Base-by-base conservation (phyloP, 92 coral and sea anemone species). In the Porites rus region DNA sequence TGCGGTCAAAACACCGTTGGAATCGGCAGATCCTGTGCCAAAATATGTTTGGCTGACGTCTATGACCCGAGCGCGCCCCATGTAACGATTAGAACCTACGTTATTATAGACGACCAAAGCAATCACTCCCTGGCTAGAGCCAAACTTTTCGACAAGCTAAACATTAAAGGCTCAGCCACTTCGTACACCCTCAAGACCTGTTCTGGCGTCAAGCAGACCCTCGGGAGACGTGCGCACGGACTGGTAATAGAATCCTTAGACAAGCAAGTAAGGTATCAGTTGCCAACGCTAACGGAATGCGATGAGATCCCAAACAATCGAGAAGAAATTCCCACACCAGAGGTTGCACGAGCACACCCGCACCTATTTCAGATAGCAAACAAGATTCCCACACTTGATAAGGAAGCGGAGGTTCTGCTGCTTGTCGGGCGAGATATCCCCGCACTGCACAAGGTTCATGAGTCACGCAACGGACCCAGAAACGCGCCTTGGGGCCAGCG, bases 381-480 rank as follows among this genome's bases (percentile, higher is more conserved):
- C 7, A 16, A 82, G 71, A 87, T 91, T 13, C 89, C 88, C 0
- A 86, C 81, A 62, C 69, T 88, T 14, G 67, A 85, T 53, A 11
- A 8, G 1, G 59, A 53, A 53, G 76, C 77, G 1, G 88, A 81
- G 65, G 83, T 89, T 22, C 77, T 92, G n/a, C 83, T 89, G 8
- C 86, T 89, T 22, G 62, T 92, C 1, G 93, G 92, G 0, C 66
- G 93, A 65, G 88, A 92, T 17, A 75, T 72, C 0, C 95, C 86
- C 20, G 76, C 87, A 2, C 92, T 90, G 0, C 96, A 87, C 78
- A 90, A 93, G 75, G 82, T 90, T 31, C 90, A 87, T 72, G 76
- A 92, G 72, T 89, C 88, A 5, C 86, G 77, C 69, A 91, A 91
- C 46, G 91, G 91, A 28, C 58, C 81, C 20, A 62, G 85, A 18